These are phyloP conservation scores for Dryococelus australis DNA, from an alignment of 2,888 invertebrate genomes.

Conservation along the genomic window DNA sequence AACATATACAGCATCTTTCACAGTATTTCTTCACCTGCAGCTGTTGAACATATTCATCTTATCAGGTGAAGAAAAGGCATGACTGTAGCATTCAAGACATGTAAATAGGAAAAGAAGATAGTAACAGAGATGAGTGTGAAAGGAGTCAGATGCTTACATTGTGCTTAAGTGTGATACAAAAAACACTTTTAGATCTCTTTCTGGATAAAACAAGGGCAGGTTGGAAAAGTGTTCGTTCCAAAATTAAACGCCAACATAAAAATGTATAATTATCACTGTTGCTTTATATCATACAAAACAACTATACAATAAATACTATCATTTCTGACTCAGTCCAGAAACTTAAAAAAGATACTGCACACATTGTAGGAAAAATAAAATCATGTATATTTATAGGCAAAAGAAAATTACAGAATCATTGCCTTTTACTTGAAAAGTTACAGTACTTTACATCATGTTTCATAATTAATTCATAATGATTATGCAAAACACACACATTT, in stretches of 20 bases:
- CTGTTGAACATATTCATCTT: too few relatives aligned
- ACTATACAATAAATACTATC: constrained; percentile 5
- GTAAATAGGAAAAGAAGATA: too few relatives aligned
- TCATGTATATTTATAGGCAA: neutral
- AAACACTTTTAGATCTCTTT: too few relatives aligned
- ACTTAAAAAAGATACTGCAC: neutral
- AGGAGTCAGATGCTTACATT: too few relatives aligned
- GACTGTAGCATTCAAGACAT: too few relatives aligned
- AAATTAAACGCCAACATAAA: neutral
- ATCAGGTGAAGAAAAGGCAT: too few relatives aligned
- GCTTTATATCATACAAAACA: constrained; percentile 16
- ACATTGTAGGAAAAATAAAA: neutral
- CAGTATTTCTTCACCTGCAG: too few relatives aligned
- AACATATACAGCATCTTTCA: too few relatives aligned
- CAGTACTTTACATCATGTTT: neutral
- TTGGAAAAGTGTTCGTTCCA: neutral
- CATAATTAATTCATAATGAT: neutral
- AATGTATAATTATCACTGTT: neutral
- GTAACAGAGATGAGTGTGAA: too few relatives aligned
- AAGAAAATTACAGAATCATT: too few relatives aligned
- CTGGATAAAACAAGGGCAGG: neutral
- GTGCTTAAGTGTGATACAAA: too few relatives aligned
- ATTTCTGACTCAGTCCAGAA: neutral
- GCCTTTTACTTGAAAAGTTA: neutral
- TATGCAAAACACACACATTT: neutral